Percentiles rank a stretch among this genome's conserved stretches.
phyloP scores from a whole-genome alignment of 2,888 invertebrate genomes.

The Tetragonisca angustula region DNA sequence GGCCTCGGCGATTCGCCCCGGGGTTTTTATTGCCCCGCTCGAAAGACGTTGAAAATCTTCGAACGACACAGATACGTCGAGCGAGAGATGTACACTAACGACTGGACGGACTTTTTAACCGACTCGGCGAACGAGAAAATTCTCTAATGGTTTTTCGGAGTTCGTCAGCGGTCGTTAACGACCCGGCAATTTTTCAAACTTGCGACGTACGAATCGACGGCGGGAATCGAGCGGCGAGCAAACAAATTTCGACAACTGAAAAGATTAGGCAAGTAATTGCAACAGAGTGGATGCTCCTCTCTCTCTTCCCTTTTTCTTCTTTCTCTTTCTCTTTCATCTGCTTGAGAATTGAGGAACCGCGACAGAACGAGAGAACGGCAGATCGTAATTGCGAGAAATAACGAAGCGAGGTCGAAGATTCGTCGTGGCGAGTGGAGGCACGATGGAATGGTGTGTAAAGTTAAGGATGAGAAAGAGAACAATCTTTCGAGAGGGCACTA shows the following conservation, averaged over 20 bases:
- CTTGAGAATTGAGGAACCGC: too few relatives aligned
- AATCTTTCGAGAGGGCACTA: background rate
- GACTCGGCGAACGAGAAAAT: background rate
- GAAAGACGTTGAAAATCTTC: background rate
- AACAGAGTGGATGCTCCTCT: background rate
- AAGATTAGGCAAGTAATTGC: background rate
- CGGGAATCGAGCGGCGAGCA: background rate
- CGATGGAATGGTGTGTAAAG: background rate
- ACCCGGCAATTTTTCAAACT: slow-evolving; percentile 15
- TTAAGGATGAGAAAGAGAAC: slow-evolving; percentile 15
- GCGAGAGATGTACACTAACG: background rate
- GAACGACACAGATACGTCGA: background rate
- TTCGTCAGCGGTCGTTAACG: background rate
- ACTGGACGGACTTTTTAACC: background rate
- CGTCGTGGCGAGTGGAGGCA: background rate
- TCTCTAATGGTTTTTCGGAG: slow-evolving; percentile 1
- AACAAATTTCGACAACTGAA: slow-evolving; percentile 1
- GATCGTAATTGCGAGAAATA: slow-evolving; percentile 13
- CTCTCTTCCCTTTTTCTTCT: background rate
- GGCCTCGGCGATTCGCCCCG: background rate
- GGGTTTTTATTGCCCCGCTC: background rate
- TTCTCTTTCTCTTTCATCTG: background rate
- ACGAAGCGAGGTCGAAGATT: slow-evolving; percentile 2
- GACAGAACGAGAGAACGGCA: background rate
- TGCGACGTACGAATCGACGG: background rate